phyloP scores from a whole-genome alignment of 35 echinoderm and acorn worm species.

The Apostichopus parvimensis region DNA sequence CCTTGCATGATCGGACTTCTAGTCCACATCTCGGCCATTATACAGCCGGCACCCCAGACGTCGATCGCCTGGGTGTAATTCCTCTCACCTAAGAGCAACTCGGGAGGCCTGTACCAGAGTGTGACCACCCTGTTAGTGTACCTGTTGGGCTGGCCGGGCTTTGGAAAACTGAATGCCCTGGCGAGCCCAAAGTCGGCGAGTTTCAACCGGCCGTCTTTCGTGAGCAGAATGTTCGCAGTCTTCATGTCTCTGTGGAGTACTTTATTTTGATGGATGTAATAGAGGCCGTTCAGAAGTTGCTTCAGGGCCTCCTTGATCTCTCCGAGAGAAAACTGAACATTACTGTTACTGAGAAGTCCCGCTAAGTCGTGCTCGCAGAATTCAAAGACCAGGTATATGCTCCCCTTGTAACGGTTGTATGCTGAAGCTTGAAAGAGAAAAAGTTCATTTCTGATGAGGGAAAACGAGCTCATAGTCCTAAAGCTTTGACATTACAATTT shows the following conservation, averaged over 20 bases:
- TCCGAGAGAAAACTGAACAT: constrained; percentile 92
- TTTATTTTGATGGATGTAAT: constrained; percentile 93
- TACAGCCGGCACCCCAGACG: constrained; percentile 94
- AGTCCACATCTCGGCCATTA: constrained; percentile 99
- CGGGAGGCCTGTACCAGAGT: constrained; percentile 96
- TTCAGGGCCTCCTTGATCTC: constrained; percentile 96
- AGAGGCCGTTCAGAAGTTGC: constrained; percentile 79
- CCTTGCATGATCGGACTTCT: constrained; percentile 98
- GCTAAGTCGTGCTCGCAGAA: constrained; percentile 99
- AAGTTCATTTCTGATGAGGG: background rate
- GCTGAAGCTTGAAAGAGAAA: constrained; percentile 69
- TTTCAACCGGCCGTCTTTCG: constrained; percentile 83
- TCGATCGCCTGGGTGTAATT: constrained; percentile 93
- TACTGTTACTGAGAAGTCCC: constrained; percentile 84
- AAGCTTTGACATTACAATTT: too few species aligned
- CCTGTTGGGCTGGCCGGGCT: constrained; percentile 63
- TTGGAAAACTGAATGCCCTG: constrained; percentile 87
- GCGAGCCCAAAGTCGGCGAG: constrained; percentile 92
- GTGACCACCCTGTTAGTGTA: constrained; percentile 96
- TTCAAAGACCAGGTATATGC: constrained; percentile 98
- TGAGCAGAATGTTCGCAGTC: constrained; percentile 96
- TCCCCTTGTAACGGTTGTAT: constrained; percentile 90
- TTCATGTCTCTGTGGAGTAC: constrained; percentile 95
- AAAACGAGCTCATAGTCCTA: too few species aligned
- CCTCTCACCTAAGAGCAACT: constrained; percentile 91